Conservation (phyloP, 35 echinoderm and acorn worm genomes). For the Apostichopus parvimensis region DNA sequence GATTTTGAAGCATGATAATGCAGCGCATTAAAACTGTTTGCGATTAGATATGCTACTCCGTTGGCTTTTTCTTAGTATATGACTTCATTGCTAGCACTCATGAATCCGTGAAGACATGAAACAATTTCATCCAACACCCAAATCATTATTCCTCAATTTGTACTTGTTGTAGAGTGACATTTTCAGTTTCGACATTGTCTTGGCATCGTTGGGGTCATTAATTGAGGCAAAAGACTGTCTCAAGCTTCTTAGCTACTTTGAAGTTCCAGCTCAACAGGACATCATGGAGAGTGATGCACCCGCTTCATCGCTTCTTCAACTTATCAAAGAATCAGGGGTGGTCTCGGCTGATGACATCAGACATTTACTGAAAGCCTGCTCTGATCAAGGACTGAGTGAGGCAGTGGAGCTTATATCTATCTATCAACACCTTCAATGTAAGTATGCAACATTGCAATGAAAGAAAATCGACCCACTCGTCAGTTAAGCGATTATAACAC, state of each 20-base stretch:
- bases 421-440: not conserved
- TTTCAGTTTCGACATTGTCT: not conserved
- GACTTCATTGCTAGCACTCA: no score
- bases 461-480: no score
- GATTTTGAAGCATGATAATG: no score
- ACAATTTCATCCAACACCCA: not conserved
- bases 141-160: not conserved
- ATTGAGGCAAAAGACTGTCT: not conserved
- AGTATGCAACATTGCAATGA: not conserved
- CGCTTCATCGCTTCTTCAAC: not conserved
- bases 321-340: not conserved
- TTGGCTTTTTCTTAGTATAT: no score
- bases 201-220: not conserved
- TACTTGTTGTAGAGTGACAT: not conserved
- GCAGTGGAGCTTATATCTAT: not conserved
- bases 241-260: not conserved
- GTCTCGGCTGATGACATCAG: not conserved
- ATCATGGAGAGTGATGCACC: not conserved
- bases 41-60: no score
- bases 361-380: not conserved
- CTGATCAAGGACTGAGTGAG: not conserved
- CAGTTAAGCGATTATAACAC: no score
- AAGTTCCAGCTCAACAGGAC: not conserved
- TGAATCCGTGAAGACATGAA: no score
- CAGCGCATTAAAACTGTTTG: no score